Conservation (phyloP, 2,888 invertebrate species). For the Hoplodrina blanda region DNA sequence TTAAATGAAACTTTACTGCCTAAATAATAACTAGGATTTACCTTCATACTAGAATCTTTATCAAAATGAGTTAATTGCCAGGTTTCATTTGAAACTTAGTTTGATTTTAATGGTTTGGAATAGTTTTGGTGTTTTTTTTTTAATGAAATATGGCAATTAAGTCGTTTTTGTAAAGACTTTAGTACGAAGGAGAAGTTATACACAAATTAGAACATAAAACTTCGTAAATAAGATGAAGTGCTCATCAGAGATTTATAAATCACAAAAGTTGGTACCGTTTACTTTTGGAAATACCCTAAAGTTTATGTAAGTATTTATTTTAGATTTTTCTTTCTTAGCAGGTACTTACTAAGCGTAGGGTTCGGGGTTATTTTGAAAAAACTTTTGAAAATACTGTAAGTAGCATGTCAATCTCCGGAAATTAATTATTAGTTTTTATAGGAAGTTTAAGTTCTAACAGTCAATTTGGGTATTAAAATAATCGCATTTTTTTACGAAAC, state of each 20-base stretch:
- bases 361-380: neutral
- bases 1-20: too few relatives aligned
- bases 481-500: too few relatives aligned
- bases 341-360: slow-evolving; percentile 6
- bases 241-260: slow-evolving; percentile 46
- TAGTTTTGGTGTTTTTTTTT: too few relatives aligned
- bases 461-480: too few relatives aligned
- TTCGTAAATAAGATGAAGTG: slow-evolving; percentile 31
- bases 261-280: slow-evolving; percentile 43
- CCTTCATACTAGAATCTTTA: too few relatives aligned
- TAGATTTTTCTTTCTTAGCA: neutral
- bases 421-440: too few relatives aligned
- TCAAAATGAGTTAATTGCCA: too few relatives aligned
- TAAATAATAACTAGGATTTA: too few relatives aligned
- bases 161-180: neutral
- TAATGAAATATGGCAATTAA: too few relatives aligned
- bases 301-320: slow-evolving; percentile 23
- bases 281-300: slow-evolving; percentile 22
- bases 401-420: neutral
- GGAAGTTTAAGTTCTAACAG: too few relatives aligned
- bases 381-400: neutral
- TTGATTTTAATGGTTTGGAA: too few relatives aligned
- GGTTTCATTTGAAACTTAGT: too few relatives aligned
- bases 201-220: slow-evolving; percentile 14
- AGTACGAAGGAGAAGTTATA: neutral